phyloP scores from a whole-genome alignment of 1,140 invertebrate genomes.

The Hylaeus anthracinus region DNA sequence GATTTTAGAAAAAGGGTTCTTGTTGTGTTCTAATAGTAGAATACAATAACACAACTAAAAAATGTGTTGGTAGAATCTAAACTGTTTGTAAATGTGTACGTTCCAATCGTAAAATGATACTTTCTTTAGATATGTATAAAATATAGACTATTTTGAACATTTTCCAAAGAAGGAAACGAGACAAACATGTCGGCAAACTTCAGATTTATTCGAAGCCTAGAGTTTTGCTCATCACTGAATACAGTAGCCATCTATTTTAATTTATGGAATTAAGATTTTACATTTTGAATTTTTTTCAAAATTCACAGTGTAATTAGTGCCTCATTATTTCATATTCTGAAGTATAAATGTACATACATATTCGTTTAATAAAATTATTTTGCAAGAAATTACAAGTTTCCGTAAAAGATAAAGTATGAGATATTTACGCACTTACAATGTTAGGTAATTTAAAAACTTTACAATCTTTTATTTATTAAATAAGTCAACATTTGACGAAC shows the following conservation, averaged over 20 bases:
- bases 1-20: slow-evolving; percentile 20
- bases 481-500: background rate
- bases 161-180: no score
- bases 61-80: background rate
- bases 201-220: no score
- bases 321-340: slow-evolving; percentile 46
- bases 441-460: background rate
- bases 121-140: background rate
- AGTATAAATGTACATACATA: slow-evolving; percentile 43
- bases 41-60: background rate
- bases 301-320: slow-evolving; percentile 10
- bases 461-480: background rate
- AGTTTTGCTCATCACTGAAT: background rate
- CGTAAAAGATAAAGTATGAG: slow-evolving; percentile 9
- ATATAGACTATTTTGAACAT: no score
- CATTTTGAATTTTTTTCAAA: background rate
- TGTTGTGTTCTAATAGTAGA: background rate
- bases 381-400: background rate
- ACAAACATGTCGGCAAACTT: no score
- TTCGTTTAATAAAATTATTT: slow-evolving; percentile 5
- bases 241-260: background rate
- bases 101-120: slow-evolving; percentile 11
- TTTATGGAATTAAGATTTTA: background rate
- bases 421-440: slow-evolving; percentile 26
- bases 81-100: background rate